Conservation (phyloP, 1,140 invertebrate species). For the Drosophila mojavensis region DNA sequence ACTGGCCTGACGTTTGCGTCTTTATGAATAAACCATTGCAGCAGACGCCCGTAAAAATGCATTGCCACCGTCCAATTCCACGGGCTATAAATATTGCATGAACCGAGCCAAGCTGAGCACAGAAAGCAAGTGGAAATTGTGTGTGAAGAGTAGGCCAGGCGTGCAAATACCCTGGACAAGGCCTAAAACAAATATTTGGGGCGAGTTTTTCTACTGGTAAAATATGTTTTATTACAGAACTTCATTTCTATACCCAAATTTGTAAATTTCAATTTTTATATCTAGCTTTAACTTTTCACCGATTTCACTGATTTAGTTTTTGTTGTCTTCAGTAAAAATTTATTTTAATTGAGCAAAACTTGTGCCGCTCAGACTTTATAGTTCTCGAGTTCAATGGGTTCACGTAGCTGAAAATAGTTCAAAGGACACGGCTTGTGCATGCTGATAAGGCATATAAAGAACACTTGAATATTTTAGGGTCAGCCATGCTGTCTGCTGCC, state of each 20-base stretch:
- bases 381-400: neutral
- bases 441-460: conserved; percentile 12
- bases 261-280: no score
- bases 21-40: conserved; percentile 45
- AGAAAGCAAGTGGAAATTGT: neutral
- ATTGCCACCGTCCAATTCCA: conserved; percentile 46
- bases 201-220: no score
- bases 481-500: neutral
- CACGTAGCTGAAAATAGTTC: neutral
- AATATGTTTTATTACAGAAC: no score
- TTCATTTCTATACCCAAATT: no score
- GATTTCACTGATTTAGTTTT: no score
- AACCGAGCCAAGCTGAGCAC: conserved; percentile 5
- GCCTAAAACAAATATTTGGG: no score
- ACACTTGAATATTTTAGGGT: conserved; percentile 7
- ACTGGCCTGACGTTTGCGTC: conserved; percentile 6
- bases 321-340: neutral
- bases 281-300: neutral
- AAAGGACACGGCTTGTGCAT: neutral
- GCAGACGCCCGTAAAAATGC: conserved; percentile 43
- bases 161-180: neutral
- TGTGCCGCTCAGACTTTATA: neutral
- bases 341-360: neutral
- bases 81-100: conserved; percentile 53
- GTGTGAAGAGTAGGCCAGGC: neutral